Evolutionary conservation across 1,140 invertebrate species (phyloP), one percentile per base, ranked within the genome.

Genomic region (Elymnias hypermnestra): DNA sequence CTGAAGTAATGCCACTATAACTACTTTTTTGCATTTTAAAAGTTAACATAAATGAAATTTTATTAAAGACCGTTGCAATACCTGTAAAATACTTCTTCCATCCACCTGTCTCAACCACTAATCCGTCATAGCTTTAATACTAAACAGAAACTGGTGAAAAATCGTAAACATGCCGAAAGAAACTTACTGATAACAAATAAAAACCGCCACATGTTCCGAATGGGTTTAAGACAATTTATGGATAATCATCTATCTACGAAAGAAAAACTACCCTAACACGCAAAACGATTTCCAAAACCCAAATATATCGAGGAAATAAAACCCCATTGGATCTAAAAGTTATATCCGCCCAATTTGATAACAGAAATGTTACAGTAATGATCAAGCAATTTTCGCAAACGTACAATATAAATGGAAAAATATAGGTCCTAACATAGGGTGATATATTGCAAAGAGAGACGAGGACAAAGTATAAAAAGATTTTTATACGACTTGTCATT

Each of bases 261-360:
- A 33, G 29, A 33, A 15, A 33, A 33, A 15, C 29, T 33, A 12
- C 12, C 29, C 29, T 15, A 33, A 33, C 29, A 12, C 29, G 29
- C 29, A 33, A 33, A 33, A 15, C 29, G 29, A 38, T 42, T 37
- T 36, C 47, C 33, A 21, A 21, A 26, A 21, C 31, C 22, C 38
- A 44, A 31, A 33, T 13, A 33, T 52, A 52, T 44, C 37, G 28
- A 13, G 35, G 41, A 33, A 39, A 43, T 43, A 43, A 52, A 44
- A 44, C 37, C 26, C 40, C 35, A 51, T 51, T 36, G 28, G 15
- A 44, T 25, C 35, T 42, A 42, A 23, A 39, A 25, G 49, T 44
- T 52, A 52, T 44, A 26, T 38, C 36, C 49, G 49, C 35, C 35
- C 35, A 44, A 52, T 52, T 52, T 52, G 41, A 44, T 52, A 52